phyloP scores from a whole-genome alignment of 2,113 vertebrate genomes.

The Heptranchias perlo region DNA sequence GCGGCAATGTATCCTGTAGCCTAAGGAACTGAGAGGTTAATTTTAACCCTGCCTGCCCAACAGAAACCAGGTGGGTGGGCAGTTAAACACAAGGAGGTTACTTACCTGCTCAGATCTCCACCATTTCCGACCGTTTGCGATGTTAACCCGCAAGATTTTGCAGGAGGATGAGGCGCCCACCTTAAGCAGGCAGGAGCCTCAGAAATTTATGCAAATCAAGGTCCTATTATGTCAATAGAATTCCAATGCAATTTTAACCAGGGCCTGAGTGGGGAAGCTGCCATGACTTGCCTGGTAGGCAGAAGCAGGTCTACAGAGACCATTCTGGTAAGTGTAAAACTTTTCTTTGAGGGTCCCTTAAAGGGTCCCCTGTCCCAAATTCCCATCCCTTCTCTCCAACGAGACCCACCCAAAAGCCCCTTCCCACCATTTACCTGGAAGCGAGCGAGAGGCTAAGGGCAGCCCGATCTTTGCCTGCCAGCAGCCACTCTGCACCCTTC shows the following conservation, averaged over 20 bases:
- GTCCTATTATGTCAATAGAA: neutral
- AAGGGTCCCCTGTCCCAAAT: neutral
- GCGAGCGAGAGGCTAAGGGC: too few species aligned
- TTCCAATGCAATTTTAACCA: neutral
- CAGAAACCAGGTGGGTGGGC: neutral
- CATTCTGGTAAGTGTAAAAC: neutral
- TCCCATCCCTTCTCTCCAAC: neutral
- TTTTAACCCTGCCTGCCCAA: neutral
- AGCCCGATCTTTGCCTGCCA: too few species aligned
- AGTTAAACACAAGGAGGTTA: neutral
- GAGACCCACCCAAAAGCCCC: neutral
- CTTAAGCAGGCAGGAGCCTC: neutral
- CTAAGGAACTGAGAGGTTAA: neutral
- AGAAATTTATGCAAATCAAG: neutral
- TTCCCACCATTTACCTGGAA: neutral
- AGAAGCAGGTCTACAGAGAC: neutral
- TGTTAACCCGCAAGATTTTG: neutral
- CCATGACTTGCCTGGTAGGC: neutral
- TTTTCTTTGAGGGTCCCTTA: neutral
- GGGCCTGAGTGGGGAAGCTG: neutral
- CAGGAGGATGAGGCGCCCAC: neutral
- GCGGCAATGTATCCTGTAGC: too few species aligned
- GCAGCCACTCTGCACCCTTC: neutral
- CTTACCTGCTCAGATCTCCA: neutral
- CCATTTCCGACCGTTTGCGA: neutral